phyloP scores from a whole-genome alignment of 2,113 vertebrate species.

The Festucalex cinctus region DNA sequence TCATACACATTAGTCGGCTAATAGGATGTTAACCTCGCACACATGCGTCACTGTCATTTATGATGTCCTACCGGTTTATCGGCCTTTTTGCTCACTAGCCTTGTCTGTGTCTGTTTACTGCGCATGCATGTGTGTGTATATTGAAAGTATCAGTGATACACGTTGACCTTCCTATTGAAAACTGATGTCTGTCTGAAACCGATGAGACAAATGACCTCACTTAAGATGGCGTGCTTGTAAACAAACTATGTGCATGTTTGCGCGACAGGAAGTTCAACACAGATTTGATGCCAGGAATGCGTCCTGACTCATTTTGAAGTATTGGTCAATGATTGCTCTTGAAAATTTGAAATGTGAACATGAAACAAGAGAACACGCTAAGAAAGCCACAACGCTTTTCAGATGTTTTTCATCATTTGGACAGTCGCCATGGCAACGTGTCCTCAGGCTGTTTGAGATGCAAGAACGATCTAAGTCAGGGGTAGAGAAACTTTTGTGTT shows the following conservation, averaged over 20 bases:
- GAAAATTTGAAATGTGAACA: not conserved
- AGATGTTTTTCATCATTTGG: not conserved
- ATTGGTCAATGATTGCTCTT: not conserved
- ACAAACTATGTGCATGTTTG: not conserved
- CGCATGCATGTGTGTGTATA: too few relatives aligned
- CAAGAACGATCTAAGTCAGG: not conserved
- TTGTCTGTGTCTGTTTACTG: not conserved
- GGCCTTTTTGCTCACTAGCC: not conserved
- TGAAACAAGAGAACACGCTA: not conserved
- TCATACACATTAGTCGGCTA: not conserved
- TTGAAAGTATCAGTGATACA: not conserved
- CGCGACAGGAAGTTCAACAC: constrained; percentile 41
- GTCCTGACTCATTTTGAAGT: not conserved
- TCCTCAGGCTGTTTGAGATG: not conserved
- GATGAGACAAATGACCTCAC: not conserved
- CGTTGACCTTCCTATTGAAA: not conserved
- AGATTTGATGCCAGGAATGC: constrained; percentile 31
- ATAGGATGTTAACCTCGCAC: constrained; percentile 5
- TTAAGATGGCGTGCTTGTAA: not conserved
- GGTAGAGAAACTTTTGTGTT: too few relatives aligned
- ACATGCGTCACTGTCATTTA: not conserved
- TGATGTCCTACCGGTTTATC: not conserved
- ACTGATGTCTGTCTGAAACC: not conserved
- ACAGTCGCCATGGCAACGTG: not conserved
- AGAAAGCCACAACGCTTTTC: not conserved